phyloP scores from a whole-genome alignment of 2,888 invertebrate species.

The Eupithecia exiguata region DNA sequence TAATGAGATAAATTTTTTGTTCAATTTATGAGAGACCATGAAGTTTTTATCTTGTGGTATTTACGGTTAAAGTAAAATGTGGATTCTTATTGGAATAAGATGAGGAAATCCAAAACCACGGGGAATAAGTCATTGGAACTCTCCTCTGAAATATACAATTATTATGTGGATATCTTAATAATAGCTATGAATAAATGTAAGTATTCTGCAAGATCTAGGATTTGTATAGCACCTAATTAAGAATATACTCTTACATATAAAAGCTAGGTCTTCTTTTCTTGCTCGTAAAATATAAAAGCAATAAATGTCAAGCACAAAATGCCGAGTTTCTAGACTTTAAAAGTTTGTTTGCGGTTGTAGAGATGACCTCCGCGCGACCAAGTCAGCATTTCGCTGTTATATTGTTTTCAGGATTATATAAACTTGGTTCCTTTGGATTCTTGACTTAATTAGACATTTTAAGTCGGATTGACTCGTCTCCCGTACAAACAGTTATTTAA shows the following conservation, averaged over 20 bases:
- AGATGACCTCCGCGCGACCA: conserved; percentile 57
- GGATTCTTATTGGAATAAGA: background rate
- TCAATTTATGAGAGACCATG: background rate
- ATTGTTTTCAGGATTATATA: conserved; percentile 21
- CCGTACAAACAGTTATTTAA: too few relatives aligned
- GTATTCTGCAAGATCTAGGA: background rate
- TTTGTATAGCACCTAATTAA: background rate
- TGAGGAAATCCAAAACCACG: background rate
- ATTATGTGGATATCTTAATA: background rate
- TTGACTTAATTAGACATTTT: background rate
- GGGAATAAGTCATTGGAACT: background rate
- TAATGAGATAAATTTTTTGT: background rate
- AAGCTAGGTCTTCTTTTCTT: conserved; percentile 60
- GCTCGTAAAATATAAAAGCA: conserved; percentile 77
- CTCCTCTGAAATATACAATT: background rate
- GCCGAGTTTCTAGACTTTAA: conserved; percentile 76
- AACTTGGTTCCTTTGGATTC: background rate
- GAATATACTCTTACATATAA: background rate
- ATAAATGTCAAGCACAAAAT: conserved; percentile 78
- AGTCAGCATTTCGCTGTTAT: conserved; percentile 68
- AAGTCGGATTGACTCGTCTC: background rate
- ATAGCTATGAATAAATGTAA: background rate
- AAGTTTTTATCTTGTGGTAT: too few relatives aligned
- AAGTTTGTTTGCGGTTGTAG: conserved; percentile 67
- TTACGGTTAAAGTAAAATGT: too few relatives aligned